Base-by-base conservation (phyloP, 1,140 invertebrate species). In the Antheraea mylitta region DNA sequence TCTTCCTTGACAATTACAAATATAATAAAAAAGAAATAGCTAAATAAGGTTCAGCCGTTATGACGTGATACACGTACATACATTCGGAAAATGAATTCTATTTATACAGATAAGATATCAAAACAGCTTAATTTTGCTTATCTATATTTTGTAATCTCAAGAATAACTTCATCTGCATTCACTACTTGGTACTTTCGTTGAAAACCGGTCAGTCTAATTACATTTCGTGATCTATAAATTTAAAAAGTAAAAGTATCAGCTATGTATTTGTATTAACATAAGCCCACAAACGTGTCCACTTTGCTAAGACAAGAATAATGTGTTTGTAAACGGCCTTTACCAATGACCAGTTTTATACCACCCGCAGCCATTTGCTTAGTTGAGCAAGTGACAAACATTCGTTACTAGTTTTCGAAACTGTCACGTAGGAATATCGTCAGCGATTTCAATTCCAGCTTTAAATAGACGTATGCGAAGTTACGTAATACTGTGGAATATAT, bases 241-340 rank as follows among this genome's bases (percentile, higher is more conserved):
- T 53, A 13, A 70, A 83, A 80, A 83, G 82, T 83, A 79, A 85
- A 78, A 85, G 82, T 79, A 66, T 77, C 45, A 65, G 66, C 64
- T 70, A 30, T 30, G 22, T 30, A 64, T 66, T 73, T 73, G 38
- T 42, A 42, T 42, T 53, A 53, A 6, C 16, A 53, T 53, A 53
- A 53, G 16, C 45, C 16, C 11, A 53, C 67, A 72, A 68, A 79
- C 73, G 77, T 81, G 74, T 81, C 78, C 74, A 69, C 70, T 61
- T 70, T 65, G 67, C 16, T 68, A 64, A 78, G 73, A 79, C 80
- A 77, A 78, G 74, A 76, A 64, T 62, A 69, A 66, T 69, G 48
- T 72, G 79, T 86, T 81, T 76, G 63, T 78, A 86, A 81, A 79
- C 66, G 80, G 77, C 81, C 77, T 83, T 81, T 81, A 64, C 59